Percentiles rank a stretch among this genome's conserved stretches.
Evolutionary conservation across 2,888 invertebrate species (phyloP).

Genomic region (Drosophila bunnanda): DNA sequence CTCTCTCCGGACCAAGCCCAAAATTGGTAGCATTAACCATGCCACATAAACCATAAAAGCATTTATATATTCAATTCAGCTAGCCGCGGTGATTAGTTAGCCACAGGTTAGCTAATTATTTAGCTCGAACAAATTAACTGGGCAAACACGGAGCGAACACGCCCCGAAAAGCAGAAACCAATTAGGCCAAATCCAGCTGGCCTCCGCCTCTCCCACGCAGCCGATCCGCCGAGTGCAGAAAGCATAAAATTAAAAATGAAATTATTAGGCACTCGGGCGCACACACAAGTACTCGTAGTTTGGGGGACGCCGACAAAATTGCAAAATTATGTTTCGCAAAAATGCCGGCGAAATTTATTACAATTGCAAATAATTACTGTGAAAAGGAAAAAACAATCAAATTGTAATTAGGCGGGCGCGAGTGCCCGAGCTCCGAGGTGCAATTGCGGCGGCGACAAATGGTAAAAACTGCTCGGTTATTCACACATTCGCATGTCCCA

Average conservation of each 20-base stretch:
- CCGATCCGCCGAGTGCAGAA: slow-evolving; percentile 25
- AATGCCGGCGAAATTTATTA: slow-evolving; percentile 67
- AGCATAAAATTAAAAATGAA: slow-evolving; percentile 45
- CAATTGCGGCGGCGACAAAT: slow-evolving; percentile 63
- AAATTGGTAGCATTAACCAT: not conserved
- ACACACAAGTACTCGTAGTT: not conserved
- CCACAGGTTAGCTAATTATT: slow-evolving; percentile 39
- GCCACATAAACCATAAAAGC: slow-evolving; percentile 16
- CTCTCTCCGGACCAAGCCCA: not conserved
- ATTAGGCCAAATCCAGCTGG: slow-evolving; percentile 24
- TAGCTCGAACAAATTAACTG: slow-evolving; percentile 38
- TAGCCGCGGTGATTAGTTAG: slow-evolving; percentile 16
- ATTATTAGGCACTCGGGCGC: slow-evolving; percentile 39
- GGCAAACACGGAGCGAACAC: slow-evolving; percentile 24
- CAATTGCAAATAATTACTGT: slow-evolving; percentile 77
- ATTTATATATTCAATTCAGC: slow-evolving; percentile 12
- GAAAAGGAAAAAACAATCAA: slow-evolving; percentile 71
- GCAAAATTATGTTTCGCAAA: slow-evolving; percentile 70
- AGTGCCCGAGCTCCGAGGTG: slow-evolving; percentile 1
- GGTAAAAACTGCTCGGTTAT: slow-evolving; percentile 52
- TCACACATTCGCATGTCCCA: slow-evolving; percentile 28
- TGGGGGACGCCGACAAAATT: slow-evolving; percentile 52
- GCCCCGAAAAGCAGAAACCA: slow-evolving; percentile 39
- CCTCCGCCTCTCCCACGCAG: slow-evolving; percentile 32
- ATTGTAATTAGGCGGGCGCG: slow-evolving; percentile 64